Evolutionary conservation across 2,797 vertebrate species (phyloP).

Genomic region (Leuciscus waleckii): DNA sequence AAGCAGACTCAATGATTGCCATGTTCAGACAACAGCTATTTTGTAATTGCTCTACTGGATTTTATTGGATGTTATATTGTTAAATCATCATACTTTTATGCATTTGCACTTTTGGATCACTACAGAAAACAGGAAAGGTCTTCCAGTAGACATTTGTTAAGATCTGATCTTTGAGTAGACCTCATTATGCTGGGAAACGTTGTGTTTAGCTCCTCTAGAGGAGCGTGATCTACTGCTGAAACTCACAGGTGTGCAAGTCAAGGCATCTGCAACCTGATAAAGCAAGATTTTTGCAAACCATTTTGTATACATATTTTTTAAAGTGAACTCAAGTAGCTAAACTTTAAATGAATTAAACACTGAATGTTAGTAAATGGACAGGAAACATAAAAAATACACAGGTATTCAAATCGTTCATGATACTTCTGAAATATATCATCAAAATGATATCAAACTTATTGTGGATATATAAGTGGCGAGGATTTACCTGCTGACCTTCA

Average conservation of each 20-base stretch:
- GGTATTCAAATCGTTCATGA: too few relatives aligned
- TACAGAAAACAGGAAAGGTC: not conserved
- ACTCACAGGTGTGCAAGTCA: conserved; percentile 45
- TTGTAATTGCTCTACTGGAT: not conserved
- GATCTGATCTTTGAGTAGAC: conserved; percentile 50
- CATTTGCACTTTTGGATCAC: not conserved
- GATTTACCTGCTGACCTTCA: too few relatives aligned
- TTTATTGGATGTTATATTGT: not conserved
- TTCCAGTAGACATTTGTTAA: not conserved
- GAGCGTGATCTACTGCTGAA: conserved; percentile 14
- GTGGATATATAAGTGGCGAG: too few relatives aligned
- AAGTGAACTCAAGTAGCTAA: too few relatives aligned
- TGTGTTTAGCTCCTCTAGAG: conserved; percentile 8
- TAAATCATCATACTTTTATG: not conserved
- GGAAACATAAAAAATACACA: too few relatives aligned
- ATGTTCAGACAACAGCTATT: not conserved
- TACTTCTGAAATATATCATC: too few relatives aligned
- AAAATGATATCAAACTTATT: too few relatives aligned
- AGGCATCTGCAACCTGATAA: not conserved
- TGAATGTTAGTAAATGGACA: too few relatives aligned
- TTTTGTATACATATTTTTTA: not conserved
- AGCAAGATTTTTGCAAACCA: not conserved
- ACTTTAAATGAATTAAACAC: too few relatives aligned
- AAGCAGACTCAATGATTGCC: not conserved
- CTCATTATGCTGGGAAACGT: conserved; percentile 11